Conservation (phyloP, 2,797 vertebrate species). For the Lepus oiostolus region DNA sequence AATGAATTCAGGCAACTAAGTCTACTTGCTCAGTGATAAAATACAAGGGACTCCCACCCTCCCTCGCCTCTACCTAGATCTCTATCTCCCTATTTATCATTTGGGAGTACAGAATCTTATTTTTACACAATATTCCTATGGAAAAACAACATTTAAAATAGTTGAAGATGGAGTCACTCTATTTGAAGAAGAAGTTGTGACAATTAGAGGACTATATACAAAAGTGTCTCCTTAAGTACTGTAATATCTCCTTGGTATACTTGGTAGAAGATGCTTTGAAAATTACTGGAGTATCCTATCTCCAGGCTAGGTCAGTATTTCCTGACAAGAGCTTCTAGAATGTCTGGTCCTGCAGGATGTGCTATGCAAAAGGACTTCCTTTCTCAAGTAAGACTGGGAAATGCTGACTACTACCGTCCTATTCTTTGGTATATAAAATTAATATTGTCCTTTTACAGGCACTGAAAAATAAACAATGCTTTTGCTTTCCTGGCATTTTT, state of each 20-base stretch:
- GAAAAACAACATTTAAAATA: not conserved
- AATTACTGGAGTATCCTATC: not conserved
- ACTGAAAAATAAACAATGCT: not conserved
- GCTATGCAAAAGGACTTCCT: not conserved
- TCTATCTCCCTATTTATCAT: not conserved
- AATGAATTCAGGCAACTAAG: not conserved
- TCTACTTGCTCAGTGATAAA: not conserved
- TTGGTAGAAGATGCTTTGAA: not conserved
- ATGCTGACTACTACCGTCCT: not conserved
- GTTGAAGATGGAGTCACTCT: not conserved
- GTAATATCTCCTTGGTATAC: not conserved
- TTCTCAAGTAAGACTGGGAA: not conserved
- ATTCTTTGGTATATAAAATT: not conserved
- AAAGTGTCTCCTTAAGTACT: not conserved
- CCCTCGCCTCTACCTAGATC: not conserved
- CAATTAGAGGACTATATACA: not conserved
- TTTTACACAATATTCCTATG: not conserved
- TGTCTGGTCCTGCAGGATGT: not conserved
- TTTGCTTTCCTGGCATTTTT: not conserved
- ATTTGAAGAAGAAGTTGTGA: not conserved
- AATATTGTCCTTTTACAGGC: not conserved
- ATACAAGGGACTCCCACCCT: not conserved
- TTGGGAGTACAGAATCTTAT: not conserved
- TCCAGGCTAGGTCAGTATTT: not conserved
- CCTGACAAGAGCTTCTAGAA: not conserved